Percentiles rank a stretch among this genome's conserved stretches.
Conservation (phyloP, 1,140 invertebrate genomes). For the Diorhabda carinulata region DNA sequence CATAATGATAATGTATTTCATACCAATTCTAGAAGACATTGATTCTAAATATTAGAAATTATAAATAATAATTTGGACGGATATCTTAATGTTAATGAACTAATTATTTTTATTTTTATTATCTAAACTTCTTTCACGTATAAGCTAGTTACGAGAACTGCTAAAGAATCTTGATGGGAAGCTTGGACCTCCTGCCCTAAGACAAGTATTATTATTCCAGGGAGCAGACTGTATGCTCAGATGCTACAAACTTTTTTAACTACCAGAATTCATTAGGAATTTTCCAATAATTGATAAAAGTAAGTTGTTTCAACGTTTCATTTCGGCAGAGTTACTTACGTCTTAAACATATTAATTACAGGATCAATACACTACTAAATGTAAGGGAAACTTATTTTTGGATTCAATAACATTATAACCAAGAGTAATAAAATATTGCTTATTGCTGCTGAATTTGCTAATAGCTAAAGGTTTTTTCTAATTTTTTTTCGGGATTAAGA, state of each 20-base stretch:
- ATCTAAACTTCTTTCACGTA: conserved; percentile 13
- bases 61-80: too few relatives aligned
- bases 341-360: conserved; percentile 42
- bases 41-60: too few relatives aligned
- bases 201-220: conserved; percentile 45
- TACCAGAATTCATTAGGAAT: conserved; percentile 48
- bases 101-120: too few relatives aligned
- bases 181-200: conserved; percentile 38
- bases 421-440: too few relatives aligned
- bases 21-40: too few relatives aligned
- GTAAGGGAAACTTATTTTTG: neutral
- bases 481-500: too few relatives aligned
- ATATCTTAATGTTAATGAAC: too few relatives aligned
- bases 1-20: too few relatives aligned
- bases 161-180: conserved; percentile 31
- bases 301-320: conserved; percentile 47
- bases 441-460: too few relatives aligned
- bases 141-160: neutral
- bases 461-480: too few relatives aligned
- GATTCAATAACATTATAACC: too few relatives aligned
- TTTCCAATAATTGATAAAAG: conserved; percentile 44
- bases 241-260: conserved; percentile 47
- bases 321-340: conserved; percentile 46
- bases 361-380: conserved; percentile 30
- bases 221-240: conserved; percentile 40